phyloP scores from a whole-genome alignment of 2,113 vertebrate species.

The Puntigrus tetrazona region DNA sequence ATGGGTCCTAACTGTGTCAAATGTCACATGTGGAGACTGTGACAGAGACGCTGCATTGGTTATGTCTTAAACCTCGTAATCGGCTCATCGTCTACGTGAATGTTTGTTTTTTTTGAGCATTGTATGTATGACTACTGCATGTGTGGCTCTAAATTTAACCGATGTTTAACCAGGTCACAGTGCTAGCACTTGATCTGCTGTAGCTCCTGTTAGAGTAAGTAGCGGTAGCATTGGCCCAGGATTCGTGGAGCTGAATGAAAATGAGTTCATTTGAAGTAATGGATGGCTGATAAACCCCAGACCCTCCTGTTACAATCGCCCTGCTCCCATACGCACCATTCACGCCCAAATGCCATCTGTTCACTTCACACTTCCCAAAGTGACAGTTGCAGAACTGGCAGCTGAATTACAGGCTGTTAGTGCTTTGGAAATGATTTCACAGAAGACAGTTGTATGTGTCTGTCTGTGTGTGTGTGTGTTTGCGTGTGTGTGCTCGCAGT shows the following conservation, averaged over 20 bases:
- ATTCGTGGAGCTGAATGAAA: constrained; percentile 44
- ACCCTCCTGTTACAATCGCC: constrained; percentile 49
- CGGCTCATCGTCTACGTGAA: not conserved
- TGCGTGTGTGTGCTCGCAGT: constrained; percentile 17
- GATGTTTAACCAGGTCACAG: not conserved
- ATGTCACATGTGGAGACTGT: constrained; percentile 23
- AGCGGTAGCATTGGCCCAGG: constrained; percentile 20
- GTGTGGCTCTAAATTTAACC: no score
- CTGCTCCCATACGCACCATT: constrained; percentile 47
- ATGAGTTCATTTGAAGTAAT: constrained; percentile 38
- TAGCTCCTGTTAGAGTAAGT: constrained; percentile 12
- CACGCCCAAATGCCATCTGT: constrained; percentile 56
- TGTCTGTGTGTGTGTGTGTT: constrained; percentile 11
- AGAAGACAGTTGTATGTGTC: constrained; percentile 3
- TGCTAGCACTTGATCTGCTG: constrained; percentile 22
- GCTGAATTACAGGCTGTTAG: constrained; percentile 48
- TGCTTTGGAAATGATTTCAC: constrained; percentile 48
- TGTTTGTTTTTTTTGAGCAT: no score
- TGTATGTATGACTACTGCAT: no score
- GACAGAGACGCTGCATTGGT: constrained; percentile 32
- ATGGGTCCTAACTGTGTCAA: constrained; percentile 33
- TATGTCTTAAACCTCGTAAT: not conserved
- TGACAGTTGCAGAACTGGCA: constrained; percentile 48
- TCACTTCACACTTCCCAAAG: constrained; percentile 54
- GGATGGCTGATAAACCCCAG: constrained; percentile 45